Percentiles rank a stretch among this genome's conserved stretches.
These are phyloP conservation scores for Nothura maculosa DNA, from an alignment of 2,797 vertebrate species.

Conservation along the genomic window DNA sequence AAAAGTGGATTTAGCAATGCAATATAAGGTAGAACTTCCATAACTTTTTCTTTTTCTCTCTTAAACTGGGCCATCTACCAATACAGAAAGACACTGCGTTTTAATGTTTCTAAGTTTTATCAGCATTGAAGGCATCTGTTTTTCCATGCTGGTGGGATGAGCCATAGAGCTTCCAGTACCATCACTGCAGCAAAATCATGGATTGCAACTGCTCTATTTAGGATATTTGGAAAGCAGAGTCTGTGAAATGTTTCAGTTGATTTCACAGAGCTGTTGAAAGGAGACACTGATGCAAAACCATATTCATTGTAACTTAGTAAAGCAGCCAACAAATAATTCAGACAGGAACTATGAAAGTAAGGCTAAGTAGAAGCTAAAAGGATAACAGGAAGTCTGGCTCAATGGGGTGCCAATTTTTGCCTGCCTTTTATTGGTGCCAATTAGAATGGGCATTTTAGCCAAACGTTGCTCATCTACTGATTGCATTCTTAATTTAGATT, in stretches of 20 bases:
- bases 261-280: neutral
- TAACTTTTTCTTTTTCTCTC: neutral
- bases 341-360: neutral
- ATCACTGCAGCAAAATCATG: neutral
- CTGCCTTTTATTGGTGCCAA: neutral
- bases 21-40: neutral
- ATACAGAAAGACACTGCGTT: neutral
- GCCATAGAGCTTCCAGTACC: neutral
- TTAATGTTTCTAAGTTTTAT: neutral
- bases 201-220: neutral
- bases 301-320: neutral
- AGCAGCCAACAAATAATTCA: neutral
- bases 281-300: neutral
- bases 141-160: neutral
- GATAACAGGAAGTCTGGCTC: neutral
- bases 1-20: neutral
- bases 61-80: neutral
- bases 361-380: neutral
- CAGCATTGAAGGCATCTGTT: neutral
- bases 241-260: neutral
- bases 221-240: neutral
- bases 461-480: neutral
- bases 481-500: neutral
- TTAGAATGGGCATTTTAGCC: neutral
- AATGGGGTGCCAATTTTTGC: neutral